phyloP scores from a whole-genome alignment of 2,113 vertebrate genomes.

The Atractosteus spatula region DNA sequence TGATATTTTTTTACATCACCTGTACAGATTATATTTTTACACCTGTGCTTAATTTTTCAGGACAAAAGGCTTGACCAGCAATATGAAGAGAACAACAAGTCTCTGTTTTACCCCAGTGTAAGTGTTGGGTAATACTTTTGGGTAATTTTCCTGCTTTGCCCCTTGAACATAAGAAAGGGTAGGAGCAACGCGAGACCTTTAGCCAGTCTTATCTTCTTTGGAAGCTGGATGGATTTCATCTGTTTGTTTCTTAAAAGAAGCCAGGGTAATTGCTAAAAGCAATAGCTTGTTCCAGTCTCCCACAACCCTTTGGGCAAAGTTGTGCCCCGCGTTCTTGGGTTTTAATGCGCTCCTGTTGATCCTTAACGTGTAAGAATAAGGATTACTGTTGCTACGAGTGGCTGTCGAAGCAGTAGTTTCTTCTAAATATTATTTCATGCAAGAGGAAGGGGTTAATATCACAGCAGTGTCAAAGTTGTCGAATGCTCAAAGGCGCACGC shows the following conservation, averaged over 20 bases:
- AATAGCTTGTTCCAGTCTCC: too few species aligned
- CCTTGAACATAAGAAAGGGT: neutral
- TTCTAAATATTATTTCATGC: too few species aligned
- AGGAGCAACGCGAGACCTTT: neutral
- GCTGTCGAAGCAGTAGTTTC: too few species aligned
- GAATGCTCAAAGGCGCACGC: too few species aligned
- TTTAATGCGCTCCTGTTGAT: conserved; percentile 6
- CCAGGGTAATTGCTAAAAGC: neutral
- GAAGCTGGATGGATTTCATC: neutral
- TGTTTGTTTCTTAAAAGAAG: neutral
- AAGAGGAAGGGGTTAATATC: too few species aligned
- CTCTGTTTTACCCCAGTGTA: conserved; percentile 82
- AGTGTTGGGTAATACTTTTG: conserved; percentile 50
- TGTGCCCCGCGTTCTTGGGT: too few species aligned
- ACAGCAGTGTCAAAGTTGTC: too few species aligned
- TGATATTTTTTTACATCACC: too few species aligned
- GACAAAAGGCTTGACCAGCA: conserved; percentile 93
- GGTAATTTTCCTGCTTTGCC: neutral
- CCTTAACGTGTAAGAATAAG: neutral
- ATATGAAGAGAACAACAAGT: conserved; percentile 83
- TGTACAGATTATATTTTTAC: neutral
- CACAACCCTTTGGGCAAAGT: too few species aligned
- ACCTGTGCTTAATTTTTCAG: conserved; percentile 48
- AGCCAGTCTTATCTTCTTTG: too few species aligned
- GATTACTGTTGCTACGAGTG: neutral